These are phyloP conservation scores for Catostylus mosaicus DNA, from an alignment of 30 jellyfish, hydroid and myxozoan species.

Conservation along the genomic window DNA sequence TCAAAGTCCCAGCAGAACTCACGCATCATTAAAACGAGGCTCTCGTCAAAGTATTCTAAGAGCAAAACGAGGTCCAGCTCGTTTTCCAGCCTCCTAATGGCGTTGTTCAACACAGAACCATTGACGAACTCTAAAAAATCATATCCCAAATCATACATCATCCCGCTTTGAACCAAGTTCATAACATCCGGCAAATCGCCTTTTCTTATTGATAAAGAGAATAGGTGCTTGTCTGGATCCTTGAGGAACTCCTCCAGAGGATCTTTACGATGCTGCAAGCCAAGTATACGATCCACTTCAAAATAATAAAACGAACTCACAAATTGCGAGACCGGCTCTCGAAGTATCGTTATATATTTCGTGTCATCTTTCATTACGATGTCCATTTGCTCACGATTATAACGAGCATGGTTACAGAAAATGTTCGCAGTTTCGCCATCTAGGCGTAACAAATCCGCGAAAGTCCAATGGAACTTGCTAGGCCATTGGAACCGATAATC, in stretches of 20 bases:
- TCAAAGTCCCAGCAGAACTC: slow-evolving; percentile 91
- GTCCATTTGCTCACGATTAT: slow-evolving; percentile 89
- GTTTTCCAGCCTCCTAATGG: slow-evolving; percentile 55
- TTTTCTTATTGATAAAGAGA: slow-evolving; percentile 69
- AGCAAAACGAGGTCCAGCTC: slow-evolving; percentile 91
- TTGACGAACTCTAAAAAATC: slow-evolving; percentile 85
- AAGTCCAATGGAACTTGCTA: slow-evolving; percentile 89
- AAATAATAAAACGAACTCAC: slow-evolving; percentile 92
- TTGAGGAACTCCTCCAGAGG: slow-evolving; percentile 89
- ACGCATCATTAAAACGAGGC: slow-evolving; percentile 85
- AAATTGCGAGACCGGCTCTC: slow-evolving; percentile 94
- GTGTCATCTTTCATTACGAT: slow-evolving; percentile 75
- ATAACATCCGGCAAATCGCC: slow-evolving; percentile 92
- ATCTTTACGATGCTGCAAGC: slow-evolving; percentile 55
- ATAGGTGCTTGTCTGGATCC: slow-evolving; percentile 89
- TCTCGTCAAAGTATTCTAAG: slow-evolving; percentile 93
- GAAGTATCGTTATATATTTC: slow-evolving; percentile 82
- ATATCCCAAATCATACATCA: slow-evolving; percentile 93
- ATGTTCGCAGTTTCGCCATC: slow-evolving; percentile 95
- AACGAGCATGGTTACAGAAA: slow-evolving; percentile 94
- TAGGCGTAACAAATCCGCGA: slow-evolving; percentile 83
- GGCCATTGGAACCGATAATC: slow-evolving; percentile 92
- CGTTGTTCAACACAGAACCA: slow-evolving; percentile 34
- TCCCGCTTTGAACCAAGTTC: slow-evolving; percentile 91
- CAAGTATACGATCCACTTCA: slow-evolving; percentile 71